Base-by-base conservation (phyloP, 2,888 invertebrate genomes). In the Anthrax anthrax region DNA sequence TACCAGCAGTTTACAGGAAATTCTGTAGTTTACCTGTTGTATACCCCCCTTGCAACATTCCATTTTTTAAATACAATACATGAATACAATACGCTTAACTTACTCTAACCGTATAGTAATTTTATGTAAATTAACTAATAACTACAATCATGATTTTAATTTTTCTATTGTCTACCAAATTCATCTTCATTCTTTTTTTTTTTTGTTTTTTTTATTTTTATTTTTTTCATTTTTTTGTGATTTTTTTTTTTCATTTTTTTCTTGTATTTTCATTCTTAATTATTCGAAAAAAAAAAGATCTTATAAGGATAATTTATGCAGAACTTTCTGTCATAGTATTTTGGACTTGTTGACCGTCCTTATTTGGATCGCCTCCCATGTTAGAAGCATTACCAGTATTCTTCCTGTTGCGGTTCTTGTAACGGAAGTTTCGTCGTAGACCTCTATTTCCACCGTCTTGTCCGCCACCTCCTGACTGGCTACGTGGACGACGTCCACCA, bases 341-440 rank as follows among this genome's bases (percentile, higher is more conserved):
- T 57, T 64, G 65, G 55, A 68, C 63, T 57, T 64, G 64, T 55
- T 68, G 68, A 51, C 63, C 36, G 16, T 36, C 16, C 16, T 36
- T 8, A 4, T 12, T 12, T 16, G n/a, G 36, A 16, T 36, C 16
- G 16, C 9, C 16, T 16, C 16, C 36, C 4, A 8, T 36, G 13
- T 5, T 16, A 9, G n/a, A 6, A 16, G n/a, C 16, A n/a, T n/a
- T n/a, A n/a, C n/a, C n/a, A 16, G 12, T 13, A 36, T 4, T 4
- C 10, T 36, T 36, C n/a, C 62, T 65, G 53, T 64, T 61, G 46
- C 54, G 54, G 50, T 61, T 63, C 50, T 65, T 64, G 56, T 60
- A 59, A 50, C 61, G 62, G 51, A 54, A 58, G 52, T 55, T 58
- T 48, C 60, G 58, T 47, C 80, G 78, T 61, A 78, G 78, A 67